phyloP scores from a whole-genome alignment of 1,140 invertebrate genomes.

The Drosophila navojoa region DNA sequence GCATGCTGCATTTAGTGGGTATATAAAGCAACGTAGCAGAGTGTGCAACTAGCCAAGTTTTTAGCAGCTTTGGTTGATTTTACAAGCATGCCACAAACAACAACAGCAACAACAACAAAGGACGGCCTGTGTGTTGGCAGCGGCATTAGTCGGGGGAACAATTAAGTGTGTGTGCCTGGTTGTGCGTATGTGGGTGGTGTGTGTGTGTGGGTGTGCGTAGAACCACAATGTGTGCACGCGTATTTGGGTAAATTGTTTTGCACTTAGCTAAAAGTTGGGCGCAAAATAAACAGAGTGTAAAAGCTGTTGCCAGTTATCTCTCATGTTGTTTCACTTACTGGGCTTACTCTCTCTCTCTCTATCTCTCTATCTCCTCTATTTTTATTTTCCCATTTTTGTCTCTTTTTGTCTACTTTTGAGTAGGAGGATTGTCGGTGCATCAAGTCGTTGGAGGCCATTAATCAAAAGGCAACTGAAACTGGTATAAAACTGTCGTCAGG shows the following conservation, averaged over 20 bases:
- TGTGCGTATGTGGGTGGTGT: constrained; percentile 9
- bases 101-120: constrained; percentile 41
- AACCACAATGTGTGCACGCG: constrained; percentile 36
- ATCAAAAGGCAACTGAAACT: constrained; percentile 56
- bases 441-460: constrained; percentile 55
- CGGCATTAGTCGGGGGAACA: constrained; percentile 56
- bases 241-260: constrained; percentile 81
- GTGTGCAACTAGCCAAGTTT: constrained; percentile 45
- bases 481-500: constrained; percentile 55
- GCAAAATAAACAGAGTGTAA: constrained; percentile 72
- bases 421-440: constrained; percentile 34
- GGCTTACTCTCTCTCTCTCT: neutral
- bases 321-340: constrained; percentile 66
- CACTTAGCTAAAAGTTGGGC: constrained; percentile 79
- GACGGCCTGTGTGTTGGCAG: constrained; percentile 4
- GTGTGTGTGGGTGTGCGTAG: constrained; percentile 22
- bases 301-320: constrained; percentile 70
- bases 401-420: constrained; percentile 9
- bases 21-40: constrained; percentile 43
- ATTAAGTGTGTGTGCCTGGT: constrained; percentile 56
- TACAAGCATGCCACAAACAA: constrained; percentile 43
- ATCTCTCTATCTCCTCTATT: neutral
- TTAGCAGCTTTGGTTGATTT: constrained; percentile 68
- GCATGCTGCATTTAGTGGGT: constrained; percentile 25
- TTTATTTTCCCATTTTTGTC: neutral